A percentile compares a stretch with the other conserved stretches of the same genome.
Conservation (phyloP, 2,888 invertebrate genomes). For the Sialis fuliginosa region DNA sequence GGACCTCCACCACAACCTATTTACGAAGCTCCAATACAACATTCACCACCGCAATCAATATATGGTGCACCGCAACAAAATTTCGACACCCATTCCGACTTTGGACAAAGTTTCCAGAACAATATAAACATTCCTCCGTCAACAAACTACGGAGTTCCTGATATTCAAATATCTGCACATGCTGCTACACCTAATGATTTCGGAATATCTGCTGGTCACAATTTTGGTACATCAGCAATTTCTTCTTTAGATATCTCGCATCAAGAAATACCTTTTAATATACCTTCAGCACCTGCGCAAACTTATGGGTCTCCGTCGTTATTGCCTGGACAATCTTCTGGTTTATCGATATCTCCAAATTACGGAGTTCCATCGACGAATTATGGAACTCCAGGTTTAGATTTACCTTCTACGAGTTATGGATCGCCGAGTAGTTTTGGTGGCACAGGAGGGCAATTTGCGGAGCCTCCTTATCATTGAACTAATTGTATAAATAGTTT, state of each 20-base stretch:
- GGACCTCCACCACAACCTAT: slow-evolving; percentile 11
- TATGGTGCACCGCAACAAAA: slow-evolving; percentile 10
- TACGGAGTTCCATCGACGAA: slow-evolving; percentile 7
- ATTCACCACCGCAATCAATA: slow-evolving; percentile 9
- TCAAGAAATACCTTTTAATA: slow-evolving; percentile 4
- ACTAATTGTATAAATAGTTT: too few species aligned
- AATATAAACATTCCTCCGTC: neutral
- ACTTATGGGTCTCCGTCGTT: slow-evolving; percentile 7
- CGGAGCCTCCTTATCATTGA: too few species aligned
- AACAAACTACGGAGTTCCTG: slow-evolving; percentile 7
- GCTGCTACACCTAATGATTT: slow-evolving; percentile 8
- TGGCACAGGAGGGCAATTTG: too few species aligned
- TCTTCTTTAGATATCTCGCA: slow-evolving; percentile 5
- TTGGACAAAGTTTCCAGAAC: neutral
- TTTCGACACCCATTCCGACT: slow-evolving; percentile 7
- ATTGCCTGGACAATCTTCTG: slow-evolving; percentile 6
- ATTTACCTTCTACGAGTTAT: slow-evolving; percentile 9
- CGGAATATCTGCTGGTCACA: slow-evolving; percentile 1
- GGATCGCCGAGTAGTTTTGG: slow-evolving; percentile 2
- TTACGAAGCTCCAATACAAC: slow-evolving; percentile 11
- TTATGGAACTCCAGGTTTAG: slow-evolving; percentile 3
- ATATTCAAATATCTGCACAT: slow-evolving; percentile 12
- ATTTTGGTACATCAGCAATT: slow-evolving; percentile 8
- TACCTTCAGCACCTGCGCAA: slow-evolving; percentile 7
- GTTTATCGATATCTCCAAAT: slow-evolving; percentile 7